These are phyloP conservation scores for Pyrrhosoma nymphula DNA, from an alignment of 2,888 invertebrate genomes.

Conservation along the genomic window DNA sequence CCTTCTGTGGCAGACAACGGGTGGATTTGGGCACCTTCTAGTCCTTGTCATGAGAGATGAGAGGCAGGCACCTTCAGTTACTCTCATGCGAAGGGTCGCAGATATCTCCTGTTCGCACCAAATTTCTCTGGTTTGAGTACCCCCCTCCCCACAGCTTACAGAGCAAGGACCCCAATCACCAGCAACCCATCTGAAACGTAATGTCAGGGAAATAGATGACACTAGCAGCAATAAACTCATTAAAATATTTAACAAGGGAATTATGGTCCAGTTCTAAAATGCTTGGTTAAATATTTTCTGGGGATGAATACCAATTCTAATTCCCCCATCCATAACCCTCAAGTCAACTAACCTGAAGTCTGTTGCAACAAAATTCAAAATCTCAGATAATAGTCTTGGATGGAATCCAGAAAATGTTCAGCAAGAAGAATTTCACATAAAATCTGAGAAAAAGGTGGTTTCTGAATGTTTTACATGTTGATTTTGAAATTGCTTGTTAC, in stretches of 20 bases:
- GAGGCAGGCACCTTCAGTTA: slow-evolving; percentile 83
- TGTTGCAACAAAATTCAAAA: too few relatives aligned
- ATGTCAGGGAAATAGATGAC: neutral
- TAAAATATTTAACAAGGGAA: too few relatives aligned
- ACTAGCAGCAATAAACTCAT: neutral
- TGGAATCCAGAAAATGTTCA: too few relatives aligned
- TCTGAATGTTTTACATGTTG: too few relatives aligned
- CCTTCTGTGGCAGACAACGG: slow-evolving; percentile 74
- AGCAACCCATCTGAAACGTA: slow-evolving; percentile 85
- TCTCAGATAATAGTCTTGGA: too few relatives aligned
- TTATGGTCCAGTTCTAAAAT: too few relatives aligned
- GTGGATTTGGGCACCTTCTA: slow-evolving; percentile 76
- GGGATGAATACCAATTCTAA: too few relatives aligned
- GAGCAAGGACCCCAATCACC: slow-evolving; percentile 90
- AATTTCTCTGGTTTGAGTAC: slow-evolving; percentile 86
- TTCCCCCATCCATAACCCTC: too few relatives aligned
- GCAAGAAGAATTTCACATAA: too few relatives aligned
- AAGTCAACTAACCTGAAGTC: too few relatives aligned
- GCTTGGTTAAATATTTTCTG: neutral
- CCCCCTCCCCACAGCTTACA: slow-evolving; percentile 87
- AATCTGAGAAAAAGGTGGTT: too few relatives aligned
- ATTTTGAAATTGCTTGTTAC: too few relatives aligned
- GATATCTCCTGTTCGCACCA: slow-evolving; percentile 85
- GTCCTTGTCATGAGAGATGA: slow-evolving; percentile 79
- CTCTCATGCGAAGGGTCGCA: slow-evolving; percentile 80